phyloP scores from a whole-genome alignment of 2,888 invertebrate genomes.

The Stegophylla sp. region DNA sequence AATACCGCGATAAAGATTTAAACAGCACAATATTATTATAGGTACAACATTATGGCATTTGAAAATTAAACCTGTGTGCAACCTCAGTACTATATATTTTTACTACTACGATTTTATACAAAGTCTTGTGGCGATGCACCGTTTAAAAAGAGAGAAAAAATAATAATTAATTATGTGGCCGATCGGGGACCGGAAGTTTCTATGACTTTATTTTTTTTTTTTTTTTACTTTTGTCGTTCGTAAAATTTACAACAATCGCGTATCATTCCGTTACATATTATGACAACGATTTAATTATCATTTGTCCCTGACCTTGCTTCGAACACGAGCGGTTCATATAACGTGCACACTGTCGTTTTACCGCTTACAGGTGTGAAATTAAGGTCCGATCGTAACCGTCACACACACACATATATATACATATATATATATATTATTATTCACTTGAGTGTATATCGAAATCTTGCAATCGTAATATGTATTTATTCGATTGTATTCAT shows the following conservation, averaged over 20 bases:
- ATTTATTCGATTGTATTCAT: conserved; percentile 41
- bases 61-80: too few species aligned
- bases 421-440: too few species aligned
- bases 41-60: too few species aligned
- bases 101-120: too few species aligned
- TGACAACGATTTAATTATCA: conserved; percentile 2
- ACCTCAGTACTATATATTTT: too few species aligned
- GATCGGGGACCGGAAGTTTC: background rate
- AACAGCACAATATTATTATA: too few species aligned
- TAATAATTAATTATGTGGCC: conserved; percentile 12
- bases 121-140: too few species aligned
- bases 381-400: too few species aligned
- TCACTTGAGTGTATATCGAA: background rate
- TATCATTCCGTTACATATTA: background rate
- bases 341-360: conserved; percentile 1
- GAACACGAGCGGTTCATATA: conserved; percentile 12
- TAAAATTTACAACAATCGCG: background rate
- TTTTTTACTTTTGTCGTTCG: background rate
- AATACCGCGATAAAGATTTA: too few species aligned
- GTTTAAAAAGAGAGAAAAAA: too few species aligned
- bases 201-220: background rate
- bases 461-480: conserved; percentile 11
- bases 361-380: background rate
- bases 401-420: too few species aligned
- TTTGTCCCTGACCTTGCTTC: conserved; percentile 50